phyloP scores from a whole-genome alignment of 2,888 invertebrate species.

The Troglohyphantes excavatus region DNA sequence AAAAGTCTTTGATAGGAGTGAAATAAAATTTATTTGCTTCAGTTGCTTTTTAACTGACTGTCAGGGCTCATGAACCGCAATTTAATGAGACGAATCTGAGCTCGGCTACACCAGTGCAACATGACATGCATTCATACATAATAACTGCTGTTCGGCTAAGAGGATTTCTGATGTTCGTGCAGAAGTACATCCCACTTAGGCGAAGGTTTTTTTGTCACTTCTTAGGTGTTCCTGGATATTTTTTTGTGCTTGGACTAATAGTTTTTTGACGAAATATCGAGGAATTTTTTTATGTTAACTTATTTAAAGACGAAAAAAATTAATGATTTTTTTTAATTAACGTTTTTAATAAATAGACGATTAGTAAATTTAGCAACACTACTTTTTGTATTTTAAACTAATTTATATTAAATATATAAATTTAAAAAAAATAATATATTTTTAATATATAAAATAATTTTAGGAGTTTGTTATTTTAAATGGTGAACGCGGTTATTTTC shows the following conservation, averaged over 20 bases:
- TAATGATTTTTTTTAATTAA: no score
- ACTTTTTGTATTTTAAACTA: no score
- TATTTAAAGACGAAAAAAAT: no score
- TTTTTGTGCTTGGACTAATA: neutral
- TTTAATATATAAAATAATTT: no score
- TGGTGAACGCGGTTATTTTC: no score
- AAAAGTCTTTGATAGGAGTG: neutral
- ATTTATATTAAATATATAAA: no score
- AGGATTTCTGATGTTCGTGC: conserved; percentile 5
- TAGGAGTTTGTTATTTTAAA: no score
- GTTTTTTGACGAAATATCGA: no score
- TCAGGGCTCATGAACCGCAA: neutral
- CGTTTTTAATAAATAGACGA: no score
- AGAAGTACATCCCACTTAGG: conserved; percentile 22
- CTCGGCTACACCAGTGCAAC: neutral
- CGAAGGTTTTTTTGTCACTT: neutral
- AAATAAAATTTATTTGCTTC: neutral
- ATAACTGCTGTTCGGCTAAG: neutral
- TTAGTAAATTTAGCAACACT: no score
- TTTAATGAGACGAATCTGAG: neutral
- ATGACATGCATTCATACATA: conserved; percentile 24
- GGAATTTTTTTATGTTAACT: no score
- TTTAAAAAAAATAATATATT: no score
- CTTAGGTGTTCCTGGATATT: neutral
- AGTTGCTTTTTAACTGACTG: neutral